These are phyloP conservation scores for Rachycentron canadum DNA, from an alignment of 2,797 vertebrate genomes.

Conservation along the genomic window DNA sequence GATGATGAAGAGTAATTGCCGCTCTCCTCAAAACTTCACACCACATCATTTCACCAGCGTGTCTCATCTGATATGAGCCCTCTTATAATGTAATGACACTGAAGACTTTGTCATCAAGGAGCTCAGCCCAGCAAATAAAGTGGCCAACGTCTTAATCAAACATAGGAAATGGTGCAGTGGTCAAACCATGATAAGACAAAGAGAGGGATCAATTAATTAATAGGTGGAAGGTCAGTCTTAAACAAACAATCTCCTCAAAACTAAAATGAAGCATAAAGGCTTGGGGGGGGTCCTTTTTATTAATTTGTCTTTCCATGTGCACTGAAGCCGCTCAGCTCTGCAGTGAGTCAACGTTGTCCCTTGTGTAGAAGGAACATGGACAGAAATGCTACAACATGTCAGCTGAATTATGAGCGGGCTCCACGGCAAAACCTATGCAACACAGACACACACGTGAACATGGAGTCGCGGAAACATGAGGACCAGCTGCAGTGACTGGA, in stretches of 20 bases:
- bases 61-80: constrained; percentile 47
- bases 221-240: constrained; percentile 26
- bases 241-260: constrained; percentile 30
- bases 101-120: constrained; percentile 42
- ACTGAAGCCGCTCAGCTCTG: constrained; percentile 27
- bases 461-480: not conserved
- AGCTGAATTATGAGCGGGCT: constrained; percentile 46
- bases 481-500: not conserved
- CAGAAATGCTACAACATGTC: constrained; percentile 38
- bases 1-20: constrained; percentile 52
- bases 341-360: constrained; percentile 15
- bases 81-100: constrained; percentile 42
- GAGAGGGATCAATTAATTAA: constrained; percentile 52
- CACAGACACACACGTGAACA: not conserved
- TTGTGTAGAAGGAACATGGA: constrained; percentile 19
- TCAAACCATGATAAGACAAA: constrained; percentile 20
- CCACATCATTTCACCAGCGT: constrained; percentile 25
- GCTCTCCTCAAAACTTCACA: constrained; percentile 28
- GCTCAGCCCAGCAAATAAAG: constrained; percentile 45
- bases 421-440: constrained; percentile 10
- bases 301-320: constrained; percentile 36
- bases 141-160: constrained; percentile 31
- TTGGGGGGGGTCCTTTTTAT: constrained; percentile 21
- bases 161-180: constrained; percentile 17
- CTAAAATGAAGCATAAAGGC: not conserved